A percentile compares a stretch with the other conserved stretches of the same genome.
Conservation (phyloP, 2,797 vertebrate species). For the Nasua narica region DNA sequence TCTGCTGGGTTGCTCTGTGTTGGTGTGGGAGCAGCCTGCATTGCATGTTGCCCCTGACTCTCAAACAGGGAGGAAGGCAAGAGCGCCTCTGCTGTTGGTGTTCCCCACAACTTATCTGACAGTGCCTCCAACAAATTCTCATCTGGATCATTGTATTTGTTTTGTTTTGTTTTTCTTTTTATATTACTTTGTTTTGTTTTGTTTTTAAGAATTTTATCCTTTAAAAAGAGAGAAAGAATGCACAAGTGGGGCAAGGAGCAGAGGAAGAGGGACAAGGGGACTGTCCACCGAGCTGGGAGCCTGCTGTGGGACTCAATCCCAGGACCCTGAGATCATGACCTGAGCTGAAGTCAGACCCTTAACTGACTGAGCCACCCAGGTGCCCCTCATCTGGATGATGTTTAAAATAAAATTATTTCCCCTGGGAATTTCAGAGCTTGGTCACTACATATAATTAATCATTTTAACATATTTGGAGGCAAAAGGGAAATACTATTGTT, state of each 20-base stretch:
- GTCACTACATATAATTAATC: background rate
- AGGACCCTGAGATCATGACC: background rate
- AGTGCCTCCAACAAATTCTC: background rate
- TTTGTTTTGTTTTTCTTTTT: too few species aligned
- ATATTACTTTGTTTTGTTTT: background rate
- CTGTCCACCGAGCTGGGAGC: background rate
- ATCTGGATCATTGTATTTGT: background rate
- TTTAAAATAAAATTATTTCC: background rate
- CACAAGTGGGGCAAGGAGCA: background rate
- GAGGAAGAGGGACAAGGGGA: background rate
- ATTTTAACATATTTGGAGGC: background rate
- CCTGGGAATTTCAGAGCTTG: background rate
- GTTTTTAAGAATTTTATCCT: background rate
- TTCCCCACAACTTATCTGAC: background rate
- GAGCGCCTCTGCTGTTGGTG: background rate
- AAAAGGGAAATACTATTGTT: background rate
- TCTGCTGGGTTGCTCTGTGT: background rate
- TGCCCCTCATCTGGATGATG: background rate
- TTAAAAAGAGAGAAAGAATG: background rate
- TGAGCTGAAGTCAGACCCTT: background rate
- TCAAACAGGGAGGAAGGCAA: background rate
- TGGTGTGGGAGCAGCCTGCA: background rate
- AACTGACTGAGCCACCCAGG: background rate
- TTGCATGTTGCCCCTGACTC: background rate
- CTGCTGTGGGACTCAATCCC: background rate